Base-by-base conservation (phyloP, 2,888 invertebrate genomes). In the Eremobia ochroleuca region DNA sequence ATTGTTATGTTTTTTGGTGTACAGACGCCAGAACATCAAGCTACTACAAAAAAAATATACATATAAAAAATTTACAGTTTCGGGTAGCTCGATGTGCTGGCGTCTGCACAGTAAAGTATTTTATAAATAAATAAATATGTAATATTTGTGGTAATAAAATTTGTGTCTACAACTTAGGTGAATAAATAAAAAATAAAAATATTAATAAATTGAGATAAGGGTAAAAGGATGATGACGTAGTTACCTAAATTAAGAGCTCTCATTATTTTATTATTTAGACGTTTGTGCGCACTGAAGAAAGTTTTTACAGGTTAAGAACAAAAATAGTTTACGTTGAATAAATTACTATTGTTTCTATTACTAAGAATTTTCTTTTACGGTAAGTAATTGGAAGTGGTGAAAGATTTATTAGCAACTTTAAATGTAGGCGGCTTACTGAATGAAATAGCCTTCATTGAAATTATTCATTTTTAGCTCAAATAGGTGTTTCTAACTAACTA, bases 301-400 rank as follows among this genome's bases (percentile, higher is more conserved):
- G 40, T 59, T 65, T 28, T 9, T 25, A 76, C 76, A 82, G 76
- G 76, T 76, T 76, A 82, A 25, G 34, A 65, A 66, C 43, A 3
- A 66, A 65, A 78, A 49, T 58, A 65, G 49, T 82, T 82, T 73
- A 62, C 11, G 9, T 65, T 59, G 31, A 76, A 79, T 65, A 82
- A 82, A 65, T 65, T 49, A 9, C 0, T n/a, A 34, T 40, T 49
- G 25, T 65, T 37, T 75, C 31, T 58, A 34, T 64, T 75, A 40
- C 28, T 78, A 62, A 55, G 46, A 13, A 75, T 21, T 37, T 73
- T 64, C n/a, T 28, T 37, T 34, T 40, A 49, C 15, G 6, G 18
- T 34, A 18, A 28, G 21, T 58, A 18, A 18, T 49, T 64, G 15
- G 25, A 34, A 58, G 15, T 34, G 13, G 8, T 65, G 18, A 76